A percentile compares a stretch with the other conserved stretches of the same genome.
Conservation (phyloP, 2,113 vertebrate genomes). For the Leuciscus idus region DNA sequence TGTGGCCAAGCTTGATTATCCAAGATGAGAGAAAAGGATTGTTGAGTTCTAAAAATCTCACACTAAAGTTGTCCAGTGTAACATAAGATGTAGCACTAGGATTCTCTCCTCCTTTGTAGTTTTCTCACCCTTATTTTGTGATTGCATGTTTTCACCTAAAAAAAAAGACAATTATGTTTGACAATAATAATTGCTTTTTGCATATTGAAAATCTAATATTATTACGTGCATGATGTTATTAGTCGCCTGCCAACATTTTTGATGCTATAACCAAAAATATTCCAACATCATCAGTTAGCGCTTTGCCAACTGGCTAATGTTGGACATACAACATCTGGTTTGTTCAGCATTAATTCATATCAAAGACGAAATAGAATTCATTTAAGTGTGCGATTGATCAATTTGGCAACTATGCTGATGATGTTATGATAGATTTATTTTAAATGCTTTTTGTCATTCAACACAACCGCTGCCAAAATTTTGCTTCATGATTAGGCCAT, state of each 20-base stretch:
- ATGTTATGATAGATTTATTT: slow-evolving; percentile 52
- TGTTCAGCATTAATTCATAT: slow-evolving; percentile 53
- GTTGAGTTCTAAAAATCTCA: slow-evolving; percentile 76
- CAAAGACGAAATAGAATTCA: slow-evolving; percentile 48
- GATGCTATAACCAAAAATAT: slow-evolving; percentile 27
- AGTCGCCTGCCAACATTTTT: slow-evolving; percentile 9
- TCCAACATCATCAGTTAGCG: slow-evolving; percentile 31
- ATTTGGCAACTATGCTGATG: slow-evolving; percentile 48
- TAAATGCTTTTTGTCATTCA: slow-evolving; percentile 44
- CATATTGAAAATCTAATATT: slow-evolving; percentile 12
- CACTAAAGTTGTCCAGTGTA: slow-evolving; percentile 68
- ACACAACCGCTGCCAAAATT: slow-evolving; percentile 45
- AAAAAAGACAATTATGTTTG: not conserved
- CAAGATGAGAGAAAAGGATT: slow-evolving; percentile 77
- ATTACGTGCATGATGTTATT: slow-evolving; percentile 8
- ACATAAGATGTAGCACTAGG: slow-evolving; percentile 63
- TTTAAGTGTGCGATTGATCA: slow-evolving; percentile 49
- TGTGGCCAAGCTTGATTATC: slow-evolving; percentile 79
- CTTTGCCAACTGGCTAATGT: slow-evolving; percentile 49
- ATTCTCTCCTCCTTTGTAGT: slow-evolving; percentile 60
- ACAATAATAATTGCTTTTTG: not conserved
- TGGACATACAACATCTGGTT: slow-evolving; percentile 56
- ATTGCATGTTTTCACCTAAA: not conserved
- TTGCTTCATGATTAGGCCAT: slow-evolving; percentile 30
- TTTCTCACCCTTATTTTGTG: slow-evolving; percentile 15